Conservation (phyloP, 1,140 invertebrate species). For the Nasonia giraulti region DNA sequence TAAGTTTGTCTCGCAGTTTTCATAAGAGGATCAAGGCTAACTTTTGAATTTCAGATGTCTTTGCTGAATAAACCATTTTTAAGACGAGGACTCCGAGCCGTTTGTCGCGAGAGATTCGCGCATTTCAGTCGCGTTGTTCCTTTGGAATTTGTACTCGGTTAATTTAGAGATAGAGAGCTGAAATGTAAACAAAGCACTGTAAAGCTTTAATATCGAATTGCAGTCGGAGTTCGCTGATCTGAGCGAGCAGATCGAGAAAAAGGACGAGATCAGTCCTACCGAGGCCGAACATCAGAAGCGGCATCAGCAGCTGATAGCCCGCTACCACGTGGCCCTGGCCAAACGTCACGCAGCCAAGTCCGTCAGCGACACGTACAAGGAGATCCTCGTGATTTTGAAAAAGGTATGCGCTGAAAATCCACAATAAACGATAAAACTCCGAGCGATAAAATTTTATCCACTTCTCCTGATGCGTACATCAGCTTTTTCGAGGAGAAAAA, state of each 20-base stretch:
- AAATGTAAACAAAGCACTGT: no score
- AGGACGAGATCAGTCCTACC: conserved; percentile 9
- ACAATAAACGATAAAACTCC: no score
- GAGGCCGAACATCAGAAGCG: conserved; percentile 35
- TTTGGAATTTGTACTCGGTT: no score
- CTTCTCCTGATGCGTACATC: no score
- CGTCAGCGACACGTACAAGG: conserved; percentile 76
- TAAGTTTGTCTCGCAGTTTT: background rate
- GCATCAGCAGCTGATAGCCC: conserved; percentile 57
- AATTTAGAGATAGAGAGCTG: no score
- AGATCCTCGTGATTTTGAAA: conserved; percentile 77
- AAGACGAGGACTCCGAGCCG: background rate
- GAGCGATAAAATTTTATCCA: no score
- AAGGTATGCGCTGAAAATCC: conserved; percentile 68
- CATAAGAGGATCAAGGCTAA: background rate
- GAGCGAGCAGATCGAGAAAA: conserved; percentile 37
- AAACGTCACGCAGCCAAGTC: conserved; percentile 78
- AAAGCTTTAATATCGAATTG: background rate
- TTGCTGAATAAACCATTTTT: background rate
- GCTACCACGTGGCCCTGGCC: conserved; percentile 69
- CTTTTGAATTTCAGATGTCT: background rate
- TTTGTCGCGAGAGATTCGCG: no score
- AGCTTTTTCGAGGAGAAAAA: no score
- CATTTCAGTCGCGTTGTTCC: no score
- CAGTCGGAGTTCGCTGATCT: conserved; percentile 15